Evolutionary conservation across 2,888 invertebrate species (phyloP).

Genomic region (Autographa pulchrina): DNA sequence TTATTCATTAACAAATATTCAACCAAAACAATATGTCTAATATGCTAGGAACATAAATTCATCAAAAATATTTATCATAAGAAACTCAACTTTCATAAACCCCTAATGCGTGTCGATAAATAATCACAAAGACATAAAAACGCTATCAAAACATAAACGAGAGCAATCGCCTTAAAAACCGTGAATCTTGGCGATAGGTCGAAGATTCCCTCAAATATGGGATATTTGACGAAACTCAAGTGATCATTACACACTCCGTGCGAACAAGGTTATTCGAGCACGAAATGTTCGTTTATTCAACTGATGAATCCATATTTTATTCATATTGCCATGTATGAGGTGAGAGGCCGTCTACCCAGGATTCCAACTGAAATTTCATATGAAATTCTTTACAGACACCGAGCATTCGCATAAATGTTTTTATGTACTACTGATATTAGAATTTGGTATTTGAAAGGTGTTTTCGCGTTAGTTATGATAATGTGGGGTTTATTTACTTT

Average conservation of each 20-base stretch:
- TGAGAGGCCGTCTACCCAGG: conserved; percentile 62
- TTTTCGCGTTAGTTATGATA: conserved; percentile 33
- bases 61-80: background rate
- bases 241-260: conserved; percentile 71
- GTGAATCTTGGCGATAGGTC: conserved; percentile 41
- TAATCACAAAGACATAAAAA: conserved; percentile 22
- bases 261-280: conserved; percentile 73
- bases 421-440: conserved; percentile 53
- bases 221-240: conserved; percentile 65
- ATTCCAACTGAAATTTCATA: conserved; percentile 64
- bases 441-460: conserved; percentile 47
- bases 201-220: conserved; percentile 45
- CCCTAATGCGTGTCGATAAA: conserved; percentile 14
- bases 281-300: conserved; percentile 80
- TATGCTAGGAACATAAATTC: too few relatives aligned
- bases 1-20: too few relatives aligned
- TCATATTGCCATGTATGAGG: conserved; percentile 78
- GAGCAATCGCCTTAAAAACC: conserved; percentile 37
- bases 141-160: conserved; percentile 22
- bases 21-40: too few relatives aligned
- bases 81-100: conserved; percentile 5
- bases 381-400: conserved; percentile 64
- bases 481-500: background rate
- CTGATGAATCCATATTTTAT: conserved; percentile 87
- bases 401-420: conserved; percentile 64